phyloP scores from a whole-genome alignment of 1,140 invertebrate species.

The Papilio polytes region DNA sequence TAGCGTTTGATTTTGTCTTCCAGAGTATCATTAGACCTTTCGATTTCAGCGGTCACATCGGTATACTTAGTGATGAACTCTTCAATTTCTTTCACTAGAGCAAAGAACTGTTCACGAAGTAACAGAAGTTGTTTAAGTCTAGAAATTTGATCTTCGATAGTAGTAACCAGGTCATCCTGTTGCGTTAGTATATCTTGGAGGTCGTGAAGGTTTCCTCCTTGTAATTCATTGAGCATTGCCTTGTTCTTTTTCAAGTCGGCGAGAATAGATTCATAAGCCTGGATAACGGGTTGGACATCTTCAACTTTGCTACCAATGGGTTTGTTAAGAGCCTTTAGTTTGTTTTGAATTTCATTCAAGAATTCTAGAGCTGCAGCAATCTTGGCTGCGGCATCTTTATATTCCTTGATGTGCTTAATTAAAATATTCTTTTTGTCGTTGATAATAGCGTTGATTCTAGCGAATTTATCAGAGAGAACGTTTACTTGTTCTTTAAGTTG shows the following conservation, averaged over 20 bases:
- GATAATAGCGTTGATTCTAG: slow-evolving; percentile 89
- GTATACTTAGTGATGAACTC: slow-evolving; percentile 95
- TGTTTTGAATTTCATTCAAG: slow-evolving; percentile 91
- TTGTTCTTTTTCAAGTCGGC: slow-evolving; percentile 92
- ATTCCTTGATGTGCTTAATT: slow-evolving; percentile 90
- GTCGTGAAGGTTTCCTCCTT: slow-evolving; percentile 89
- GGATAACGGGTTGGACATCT: slow-evolving; percentile 91
- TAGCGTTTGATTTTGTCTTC: slow-evolving; percentile 96
- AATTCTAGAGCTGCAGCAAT: slow-evolving; percentile 92
- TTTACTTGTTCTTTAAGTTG: slow-evolving; percentile 91
- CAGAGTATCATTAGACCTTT: slow-evolving; percentile 90
- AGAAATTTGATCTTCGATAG: slow-evolving; percentile 93
- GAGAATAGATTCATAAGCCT: slow-evolving; percentile 91
- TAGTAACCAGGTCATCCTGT: slow-evolving; percentile 92
- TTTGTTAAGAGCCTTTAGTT: slow-evolving; percentile 92
- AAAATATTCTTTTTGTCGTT: slow-evolving; percentile 89
- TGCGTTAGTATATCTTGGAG: slow-evolving; percentile 91
- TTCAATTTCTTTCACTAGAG: slow-evolving; percentile 93
- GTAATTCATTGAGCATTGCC: slow-evolving; percentile 90
- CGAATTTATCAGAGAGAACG: slow-evolving; percentile 90
- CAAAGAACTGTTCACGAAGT: slow-evolving; percentile 93
- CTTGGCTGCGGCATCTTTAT: slow-evolving; percentile 90
- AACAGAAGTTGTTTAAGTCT: slow-evolving; percentile 90
- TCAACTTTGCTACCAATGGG: slow-evolving; percentile 94
- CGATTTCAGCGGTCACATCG: slow-evolving; percentile 92